These are phyloP conservation scores for Drosophila incognita DNA, from an alignment of 2,888 invertebrate species.

Conservation along the genomic window DNA sequence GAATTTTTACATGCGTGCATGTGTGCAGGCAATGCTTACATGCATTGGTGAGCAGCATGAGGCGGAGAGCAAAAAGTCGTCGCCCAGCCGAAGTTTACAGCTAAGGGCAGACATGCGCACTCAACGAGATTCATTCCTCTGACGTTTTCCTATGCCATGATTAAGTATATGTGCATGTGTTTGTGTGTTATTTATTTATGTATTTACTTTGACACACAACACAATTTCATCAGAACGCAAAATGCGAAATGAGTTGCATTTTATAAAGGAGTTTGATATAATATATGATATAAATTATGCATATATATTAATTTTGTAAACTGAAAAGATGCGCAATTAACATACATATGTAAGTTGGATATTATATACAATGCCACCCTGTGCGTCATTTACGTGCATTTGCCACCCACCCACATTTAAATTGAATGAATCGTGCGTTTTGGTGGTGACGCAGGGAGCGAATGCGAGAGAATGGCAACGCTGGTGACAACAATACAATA, in stretches of 20 bases:
- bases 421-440: slow-evolving; percentile 24
- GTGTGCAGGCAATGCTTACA: slow-evolving; percentile 1
- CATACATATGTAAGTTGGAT: slow-evolving; percentile 6
- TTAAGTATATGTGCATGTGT: not conserved
- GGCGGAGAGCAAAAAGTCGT: slow-evolving; percentile 24
- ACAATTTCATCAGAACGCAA: not conserved
- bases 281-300: not conserved
- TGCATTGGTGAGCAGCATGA: slow-evolving; percentile 29
- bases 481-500: slow-evolving; percentile 2
- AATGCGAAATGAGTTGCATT: not conserved
- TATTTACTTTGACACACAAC: not conserved
- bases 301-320: not conserved
- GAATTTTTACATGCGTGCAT: not conserved
- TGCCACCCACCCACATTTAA: slow-evolving; percentile 11
- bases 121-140: slow-evolving; percentile 14
- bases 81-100: slow-evolving; percentile 33
- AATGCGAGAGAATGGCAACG: slow-evolving; percentile 14
- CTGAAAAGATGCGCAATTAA: slow-evolving; percentile 15
- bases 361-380: slow-evolving; percentile 39
- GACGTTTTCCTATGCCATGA: slow-evolving; percentile 11
- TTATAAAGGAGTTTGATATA: no score
- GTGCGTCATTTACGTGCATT: slow-evolving; percentile 38
- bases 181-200: not conserved
- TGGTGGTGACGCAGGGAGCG: slow-evolving; percentile 30
- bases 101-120: slow-evolving; percentile 80